Base-by-base conservation (phyloP, 92 coral and sea anemone genomes). In the Zoanthus solanderi region DNA sequence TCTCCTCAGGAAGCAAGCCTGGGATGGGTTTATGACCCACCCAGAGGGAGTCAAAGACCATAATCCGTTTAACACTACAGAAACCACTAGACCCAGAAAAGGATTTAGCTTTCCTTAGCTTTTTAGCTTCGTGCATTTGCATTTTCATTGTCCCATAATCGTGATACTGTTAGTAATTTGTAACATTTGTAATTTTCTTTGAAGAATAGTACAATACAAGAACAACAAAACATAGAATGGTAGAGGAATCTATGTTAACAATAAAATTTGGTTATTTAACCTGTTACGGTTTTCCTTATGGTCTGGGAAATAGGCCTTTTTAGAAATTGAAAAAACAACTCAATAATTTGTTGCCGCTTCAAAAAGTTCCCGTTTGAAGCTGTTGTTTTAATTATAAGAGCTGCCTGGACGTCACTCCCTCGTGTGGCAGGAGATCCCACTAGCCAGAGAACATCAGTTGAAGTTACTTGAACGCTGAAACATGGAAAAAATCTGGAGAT, bases 341-440 rank as follows among this genome's bases (percentile, higher is more conserved):
- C 13, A 67, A 77, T 66, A 52, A 77, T 77, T 31, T 54, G 16
- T 13, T 53, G 47, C 44, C 82, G 23, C 67, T 15, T 56, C 31
- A 77, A 31, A 77, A 77, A 5, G 15, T 14, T 54, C 11, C 67
- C 67, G 12, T 63, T 77, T 8, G 66, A 32, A 52, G 17, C 15
- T 9, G 79, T 7, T 47, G 79, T 29, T 52, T 32, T 46, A 16
- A 77, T 77, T 14, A 77, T 56, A 13, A 77, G 29, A 30, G 67
- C 82, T 54, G 82, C 82, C 30, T 77, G 82, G 63, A 30, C 15
- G 48, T 77, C 82, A 34, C 23, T 8, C n/a, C 66, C 82, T 77
- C 67, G 82, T 13, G 32, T 23, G 46, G n/a, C 30, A 0, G 82
- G 82, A 29, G 82, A 77, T 30, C 82, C 82, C 0, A 30, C 31